Percentiles rank a stretch among this genome's conserved stretches.
phyloP scores from a whole-genome alignment of 2,888 invertebrate genomes.

The Lymantria monacha region DNA sequence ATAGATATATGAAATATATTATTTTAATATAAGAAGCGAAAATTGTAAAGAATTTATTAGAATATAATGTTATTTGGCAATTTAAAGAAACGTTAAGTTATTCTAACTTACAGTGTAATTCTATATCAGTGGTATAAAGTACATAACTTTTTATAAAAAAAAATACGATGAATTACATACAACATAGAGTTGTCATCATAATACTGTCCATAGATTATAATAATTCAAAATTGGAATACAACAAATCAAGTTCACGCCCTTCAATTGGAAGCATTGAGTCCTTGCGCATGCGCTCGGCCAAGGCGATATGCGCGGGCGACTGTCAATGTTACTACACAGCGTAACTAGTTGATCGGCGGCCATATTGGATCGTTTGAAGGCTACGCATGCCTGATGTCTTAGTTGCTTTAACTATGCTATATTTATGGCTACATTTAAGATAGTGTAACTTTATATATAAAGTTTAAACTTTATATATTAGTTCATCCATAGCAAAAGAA shows the following conservation, averaged over 20 bases:
- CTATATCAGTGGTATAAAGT: too few species aligned
- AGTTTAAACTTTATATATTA: not conserved
- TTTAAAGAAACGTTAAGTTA: too few species aligned
- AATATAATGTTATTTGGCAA: too few species aligned
- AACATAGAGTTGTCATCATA: too few species aligned
- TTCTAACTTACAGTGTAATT: too few species aligned
- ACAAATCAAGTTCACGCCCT: constrained; percentile 51
- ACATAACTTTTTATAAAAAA: too few species aligned
- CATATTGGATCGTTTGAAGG: constrained; percentile 59
- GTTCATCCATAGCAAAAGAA: not conserved
- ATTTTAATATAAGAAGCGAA: too few species aligned
- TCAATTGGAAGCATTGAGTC: constrained; percentile 47
- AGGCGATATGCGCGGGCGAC: constrained; percentile 62
- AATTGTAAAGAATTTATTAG: too few species aligned
- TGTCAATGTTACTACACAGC: constrained; percentile 76
- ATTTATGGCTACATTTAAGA: not conserved
- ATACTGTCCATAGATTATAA: too few species aligned
- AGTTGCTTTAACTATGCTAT: constrained; percentile 18
- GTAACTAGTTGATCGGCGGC: constrained; percentile 48
- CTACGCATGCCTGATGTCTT: constrained; percentile 40
- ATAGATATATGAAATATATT: too few species aligned
- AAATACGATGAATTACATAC: too few species aligned
- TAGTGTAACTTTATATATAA: not conserved
- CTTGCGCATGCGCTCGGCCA: constrained; percentile 67
- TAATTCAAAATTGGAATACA: constrained; percentile 3